Evolutionary conservation across 2,113 vertebrate genomes (phyloP).

Genomic region (Phyllostomus hastatus): DNA sequence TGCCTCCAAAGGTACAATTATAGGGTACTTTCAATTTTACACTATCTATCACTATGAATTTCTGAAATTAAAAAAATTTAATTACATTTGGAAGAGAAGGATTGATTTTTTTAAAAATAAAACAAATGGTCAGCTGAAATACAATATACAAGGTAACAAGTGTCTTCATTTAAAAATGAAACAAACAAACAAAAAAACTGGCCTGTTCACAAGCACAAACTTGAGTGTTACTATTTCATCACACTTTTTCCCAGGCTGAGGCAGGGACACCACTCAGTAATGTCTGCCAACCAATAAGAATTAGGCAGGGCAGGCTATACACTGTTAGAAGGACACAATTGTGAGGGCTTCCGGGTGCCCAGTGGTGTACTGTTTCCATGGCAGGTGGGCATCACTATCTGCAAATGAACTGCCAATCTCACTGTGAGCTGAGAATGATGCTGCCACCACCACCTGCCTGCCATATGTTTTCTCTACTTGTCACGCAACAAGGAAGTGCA

Average conservation of each 20-base stretch:
- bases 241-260: not conserved
- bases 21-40: not conserved
- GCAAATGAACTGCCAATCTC: constrained; percentile 70
- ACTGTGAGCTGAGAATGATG: constrained; percentile 59
- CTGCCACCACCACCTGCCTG: constrained; percentile 63
- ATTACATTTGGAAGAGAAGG: not conserved
- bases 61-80: not conserved
- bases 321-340: not conserved
- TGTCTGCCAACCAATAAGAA: constrained; percentile 5
- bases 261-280: not conserved
- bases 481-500: constrained; percentile 62
- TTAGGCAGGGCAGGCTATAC: not conserved
- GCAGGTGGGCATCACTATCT: constrained; percentile 63
- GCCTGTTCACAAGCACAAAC: not conserved
- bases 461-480: constrained; percentile 70
- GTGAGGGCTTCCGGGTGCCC: constrained; percentile 11
- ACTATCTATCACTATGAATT: not conserved
- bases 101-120: not conserved
- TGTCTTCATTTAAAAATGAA: not conserved
- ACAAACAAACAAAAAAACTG: not conserved
- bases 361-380: constrained; percentile 40
- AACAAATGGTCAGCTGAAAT: not conserved
- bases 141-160: not conserved
- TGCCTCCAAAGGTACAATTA: not conserved
- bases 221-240: not conserved